phyloP scores from a whole-genome alignment of 2,113 vertebrate species.

The Chauna torquata region DNA sequence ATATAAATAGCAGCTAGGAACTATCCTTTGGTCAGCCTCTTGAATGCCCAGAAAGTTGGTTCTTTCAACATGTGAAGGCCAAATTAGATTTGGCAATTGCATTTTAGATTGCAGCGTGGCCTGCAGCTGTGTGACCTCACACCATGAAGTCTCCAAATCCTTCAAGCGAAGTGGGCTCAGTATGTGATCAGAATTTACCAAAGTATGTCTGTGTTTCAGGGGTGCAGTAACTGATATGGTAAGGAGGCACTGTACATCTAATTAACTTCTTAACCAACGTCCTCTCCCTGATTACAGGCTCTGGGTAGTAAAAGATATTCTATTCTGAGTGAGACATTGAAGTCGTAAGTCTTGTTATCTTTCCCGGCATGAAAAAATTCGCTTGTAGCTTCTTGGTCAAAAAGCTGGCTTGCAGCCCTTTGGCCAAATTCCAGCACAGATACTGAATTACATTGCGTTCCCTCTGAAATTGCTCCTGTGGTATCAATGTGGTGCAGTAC shows the following conservation, averaged over 20 bases:
- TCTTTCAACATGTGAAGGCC: neutral
- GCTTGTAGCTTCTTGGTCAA: neutral
- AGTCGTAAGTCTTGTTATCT: conserved; percentile 29
- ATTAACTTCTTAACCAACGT: neutral
- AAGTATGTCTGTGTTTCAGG: neutral
- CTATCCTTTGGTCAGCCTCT: neutral
- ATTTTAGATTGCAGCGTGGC: neutral
- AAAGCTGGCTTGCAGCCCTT: conserved; percentile 24
- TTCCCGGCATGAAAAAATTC: neutral
- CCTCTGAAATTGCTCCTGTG: conserved; percentile 35
- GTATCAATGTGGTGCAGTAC: conserved; percentile 35
- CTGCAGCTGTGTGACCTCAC: neutral
- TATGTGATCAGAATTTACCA: neutral
- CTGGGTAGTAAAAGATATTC: neutral
- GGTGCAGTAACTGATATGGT: neutral
- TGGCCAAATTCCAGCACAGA: conserved; percentile 39
- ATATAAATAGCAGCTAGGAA: neutral
- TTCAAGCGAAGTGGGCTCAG: neutral
- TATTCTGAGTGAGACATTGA: neutral
- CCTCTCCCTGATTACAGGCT: neutral
- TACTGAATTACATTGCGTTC: neutral
- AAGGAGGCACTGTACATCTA: neutral
- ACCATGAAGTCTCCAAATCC: neutral
- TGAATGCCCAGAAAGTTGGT: neutral
- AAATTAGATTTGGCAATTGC: neutral